Evolutionary conservation across 2,888 invertebrate genomes (phyloP).

Genomic region (Noctua comes): DNA sequence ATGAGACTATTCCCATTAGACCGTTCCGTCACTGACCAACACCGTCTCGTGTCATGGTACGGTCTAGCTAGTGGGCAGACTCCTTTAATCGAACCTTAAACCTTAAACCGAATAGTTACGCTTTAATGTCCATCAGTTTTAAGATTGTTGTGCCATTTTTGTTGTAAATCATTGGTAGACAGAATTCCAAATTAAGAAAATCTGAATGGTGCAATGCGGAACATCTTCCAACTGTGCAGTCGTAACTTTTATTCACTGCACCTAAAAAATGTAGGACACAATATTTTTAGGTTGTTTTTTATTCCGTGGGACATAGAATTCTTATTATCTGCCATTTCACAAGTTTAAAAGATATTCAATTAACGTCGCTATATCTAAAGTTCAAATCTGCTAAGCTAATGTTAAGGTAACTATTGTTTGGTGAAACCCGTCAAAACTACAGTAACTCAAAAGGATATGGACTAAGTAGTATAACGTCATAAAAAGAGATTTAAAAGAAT

Average conservation of each 20-base stretch:
- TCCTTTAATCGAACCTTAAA: background rate
- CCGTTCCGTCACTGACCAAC: background rate
- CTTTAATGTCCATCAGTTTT: background rate
- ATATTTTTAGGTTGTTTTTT: background rate
- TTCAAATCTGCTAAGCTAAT: background rate
- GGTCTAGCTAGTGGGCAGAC: background rate
- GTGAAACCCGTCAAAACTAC: background rate
- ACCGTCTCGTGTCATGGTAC: background rate
- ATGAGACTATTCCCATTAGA: background rate
- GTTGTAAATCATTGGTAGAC: background rate
- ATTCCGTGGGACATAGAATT: background rate
- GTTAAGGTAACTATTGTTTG: background rate
- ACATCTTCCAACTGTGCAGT: slow-evolving; percentile 6
- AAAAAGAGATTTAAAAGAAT: too few species aligned
- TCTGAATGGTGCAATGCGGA: slow-evolving; percentile 54
- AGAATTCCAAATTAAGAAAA: slow-evolving; percentile 20
- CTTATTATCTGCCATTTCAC: background rate
- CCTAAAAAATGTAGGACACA: background rate
- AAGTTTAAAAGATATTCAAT: background rate
- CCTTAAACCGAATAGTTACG: too few species aligned
- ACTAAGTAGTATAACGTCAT: background rate
- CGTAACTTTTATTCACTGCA: slow-evolving; percentile 37
- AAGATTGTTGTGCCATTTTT: background rate
- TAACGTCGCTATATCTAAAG: background rate
- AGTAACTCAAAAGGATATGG: background rate